Evolutionary conservation across 2,797 vertebrate species (phyloP).

Genomic region (Propithecus deckenii): DNA sequence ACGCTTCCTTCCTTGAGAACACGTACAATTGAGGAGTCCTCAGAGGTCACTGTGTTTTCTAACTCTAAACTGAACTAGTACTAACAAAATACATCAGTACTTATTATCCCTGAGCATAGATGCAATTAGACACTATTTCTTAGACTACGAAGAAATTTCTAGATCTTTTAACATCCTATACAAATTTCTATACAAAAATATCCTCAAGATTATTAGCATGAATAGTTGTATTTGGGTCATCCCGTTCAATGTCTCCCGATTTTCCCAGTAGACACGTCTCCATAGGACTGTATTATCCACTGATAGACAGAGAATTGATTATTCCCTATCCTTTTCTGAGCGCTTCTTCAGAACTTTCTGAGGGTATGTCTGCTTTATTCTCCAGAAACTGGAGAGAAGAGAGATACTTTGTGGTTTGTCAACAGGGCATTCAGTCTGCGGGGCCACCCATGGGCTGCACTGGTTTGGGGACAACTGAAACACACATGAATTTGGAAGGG

Average conservation of each 20-base stretch:
- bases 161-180: not conserved
- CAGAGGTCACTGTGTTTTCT: not conserved
- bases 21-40: not conserved
- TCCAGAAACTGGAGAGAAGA: not conserved
- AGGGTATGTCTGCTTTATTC: not conserved
- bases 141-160: not conserved
- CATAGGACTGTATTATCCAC: not conserved
- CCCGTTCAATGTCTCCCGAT: not conserved
- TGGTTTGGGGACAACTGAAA: constrained; percentile 20
- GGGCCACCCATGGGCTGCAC: not conserved
- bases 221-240: not conserved
- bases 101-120: not conserved
- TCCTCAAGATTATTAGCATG: not conserved
- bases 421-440: not conserved
- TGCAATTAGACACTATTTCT: not conserved
- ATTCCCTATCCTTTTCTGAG: not conserved
- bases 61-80: not conserved
- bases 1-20: not conserved
- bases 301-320: rapidly evolving
- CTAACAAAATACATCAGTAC: not conserved
- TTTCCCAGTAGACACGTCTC: not conserved
- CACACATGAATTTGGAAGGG: not conserved
- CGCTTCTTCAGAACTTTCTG: not conserved
- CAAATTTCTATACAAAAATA: not conserved
- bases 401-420: not conserved